These are phyloP conservation scores for Clarias magur DNA, from an alignment of 2,113 vertebrate genomes.

Conservation along the genomic window DNA sequence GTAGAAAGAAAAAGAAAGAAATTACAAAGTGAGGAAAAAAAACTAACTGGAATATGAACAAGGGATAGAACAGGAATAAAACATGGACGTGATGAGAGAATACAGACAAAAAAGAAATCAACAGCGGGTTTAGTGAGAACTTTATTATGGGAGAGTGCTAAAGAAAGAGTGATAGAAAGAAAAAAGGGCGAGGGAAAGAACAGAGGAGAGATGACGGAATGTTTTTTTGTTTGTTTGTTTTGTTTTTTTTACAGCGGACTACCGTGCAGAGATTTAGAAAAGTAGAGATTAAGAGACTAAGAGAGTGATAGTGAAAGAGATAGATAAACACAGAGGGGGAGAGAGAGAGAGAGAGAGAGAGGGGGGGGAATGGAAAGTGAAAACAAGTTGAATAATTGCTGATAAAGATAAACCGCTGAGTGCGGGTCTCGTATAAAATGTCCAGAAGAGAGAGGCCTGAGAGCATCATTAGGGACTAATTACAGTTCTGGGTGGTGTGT, in stretches of 20 bases:
- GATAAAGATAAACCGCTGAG: background rate
- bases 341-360: background rate
- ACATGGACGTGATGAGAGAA: background rate
- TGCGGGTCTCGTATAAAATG: conserved; percentile 20
- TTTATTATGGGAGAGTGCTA: background rate
- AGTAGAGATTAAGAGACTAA: background rate
- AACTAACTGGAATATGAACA: too few relatives aligned
- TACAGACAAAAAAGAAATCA: background rate
- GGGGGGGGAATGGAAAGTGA: background rate
- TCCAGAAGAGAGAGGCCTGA: conserved; percentile 34
- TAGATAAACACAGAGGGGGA: background rate
- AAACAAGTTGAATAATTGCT: background rate
- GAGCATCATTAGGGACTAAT: conserved; percentile 38
- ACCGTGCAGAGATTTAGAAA: background rate
- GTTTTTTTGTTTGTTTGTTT: too few relatives aligned
- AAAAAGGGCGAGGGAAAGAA: background rate
- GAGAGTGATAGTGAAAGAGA: background rate
- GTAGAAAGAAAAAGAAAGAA: background rate
- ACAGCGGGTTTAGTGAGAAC: background rate
- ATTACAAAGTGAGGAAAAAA: background rate
- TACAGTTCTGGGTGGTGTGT: conserved; percentile 6
- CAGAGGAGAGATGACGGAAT: background rate
- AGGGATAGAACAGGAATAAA: background rate
- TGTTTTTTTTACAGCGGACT: background rate
- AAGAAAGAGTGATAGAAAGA: background rate